Conservation (phyloP, 2,797 vertebrate genomes). For the Macropus fuliginosus region DNA sequence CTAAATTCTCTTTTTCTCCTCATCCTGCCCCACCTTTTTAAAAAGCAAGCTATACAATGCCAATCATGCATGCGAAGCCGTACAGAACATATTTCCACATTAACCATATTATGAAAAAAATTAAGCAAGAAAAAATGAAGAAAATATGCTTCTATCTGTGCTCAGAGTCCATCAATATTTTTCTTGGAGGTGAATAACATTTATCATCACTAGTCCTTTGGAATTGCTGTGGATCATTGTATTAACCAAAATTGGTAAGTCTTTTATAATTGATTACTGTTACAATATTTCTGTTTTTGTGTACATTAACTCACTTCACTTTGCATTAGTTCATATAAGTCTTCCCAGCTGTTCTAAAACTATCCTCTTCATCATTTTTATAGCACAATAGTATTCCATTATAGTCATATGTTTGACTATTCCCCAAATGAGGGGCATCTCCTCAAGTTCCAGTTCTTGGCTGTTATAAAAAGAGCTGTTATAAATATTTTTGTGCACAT, state of each 20-base stretch:
- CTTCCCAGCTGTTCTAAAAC: neutral
- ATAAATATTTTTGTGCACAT: neutral
- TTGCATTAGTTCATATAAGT: neutral
- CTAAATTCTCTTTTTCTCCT: neutral
- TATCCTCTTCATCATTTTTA: neutral
- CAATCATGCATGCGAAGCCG: neutral
- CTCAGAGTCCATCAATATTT: neutral
- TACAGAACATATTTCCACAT: neutral
- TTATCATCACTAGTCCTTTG: neutral
- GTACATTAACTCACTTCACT: neutral
- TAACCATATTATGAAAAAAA: neutral
- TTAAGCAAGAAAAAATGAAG: neutral
- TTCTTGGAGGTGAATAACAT: neutral
- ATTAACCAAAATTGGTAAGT: neutral
- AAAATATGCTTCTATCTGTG: neutral
- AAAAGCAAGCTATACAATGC: neutral
- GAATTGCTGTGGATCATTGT: neutral
- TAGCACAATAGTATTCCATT: neutral
- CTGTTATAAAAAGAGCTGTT: neutral
- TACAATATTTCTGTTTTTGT: neutral
- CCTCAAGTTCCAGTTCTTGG: neutral
- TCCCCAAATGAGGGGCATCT: neutral
- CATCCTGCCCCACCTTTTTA: neutral
- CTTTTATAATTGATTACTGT: neutral
- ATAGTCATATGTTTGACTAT: neutral